Evolutionary conservation across 1,140 invertebrate genomes (phyloP), one percentile per base, ranked within the genome.

Genomic region (Heliconius hewitsoni): DNA sequence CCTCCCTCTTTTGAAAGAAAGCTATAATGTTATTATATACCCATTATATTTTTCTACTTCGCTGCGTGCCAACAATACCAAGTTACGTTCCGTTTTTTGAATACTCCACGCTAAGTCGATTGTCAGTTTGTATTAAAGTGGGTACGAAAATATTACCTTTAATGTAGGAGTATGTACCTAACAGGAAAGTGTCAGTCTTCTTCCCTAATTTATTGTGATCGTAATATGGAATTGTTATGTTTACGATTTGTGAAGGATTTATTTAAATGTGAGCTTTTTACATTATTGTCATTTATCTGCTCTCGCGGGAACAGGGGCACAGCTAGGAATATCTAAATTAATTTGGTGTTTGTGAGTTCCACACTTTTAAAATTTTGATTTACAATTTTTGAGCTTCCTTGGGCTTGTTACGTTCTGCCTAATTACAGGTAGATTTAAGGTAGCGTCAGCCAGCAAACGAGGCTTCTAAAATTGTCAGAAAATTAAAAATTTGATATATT

Each of bases 1-100:
- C 55, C 23, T 71, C 57, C 30, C 71, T 13, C 52, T 46, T 37
- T 39, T 52, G 39, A 39, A 80, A 81, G 82, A 79, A 84, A 85
- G 81, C 85, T 80, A 85, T 85, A 85, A 84, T 86, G 81, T 84
- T 85, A 85, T 83, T 83, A 82, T 84, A 82, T 79, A 77, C 76
- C 83, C 86, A 87, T 87, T 87, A 87, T 86, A 84, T 84, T 84
- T 83, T 81, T 79, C 77, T 83, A 77, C 73, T 70, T 52, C 81
- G 83, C 42, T 76, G 83, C 74, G 71, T 73, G 71, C 80, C 79
- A 71, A 80, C 73, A 77, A 80, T 82, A 71, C 80, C 75, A 34
- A 74, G 79, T 80, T 80, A 73, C 81, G 78, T 72, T 66, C 13
- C 42, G 72, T 77, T 81, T 81, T 81, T 77, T 81, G 76, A 75